Evolutionary conservation across 35 echinoderm and acorn worm species (phyloP).

Genomic region (Ophioderma brevispina): DNA sequence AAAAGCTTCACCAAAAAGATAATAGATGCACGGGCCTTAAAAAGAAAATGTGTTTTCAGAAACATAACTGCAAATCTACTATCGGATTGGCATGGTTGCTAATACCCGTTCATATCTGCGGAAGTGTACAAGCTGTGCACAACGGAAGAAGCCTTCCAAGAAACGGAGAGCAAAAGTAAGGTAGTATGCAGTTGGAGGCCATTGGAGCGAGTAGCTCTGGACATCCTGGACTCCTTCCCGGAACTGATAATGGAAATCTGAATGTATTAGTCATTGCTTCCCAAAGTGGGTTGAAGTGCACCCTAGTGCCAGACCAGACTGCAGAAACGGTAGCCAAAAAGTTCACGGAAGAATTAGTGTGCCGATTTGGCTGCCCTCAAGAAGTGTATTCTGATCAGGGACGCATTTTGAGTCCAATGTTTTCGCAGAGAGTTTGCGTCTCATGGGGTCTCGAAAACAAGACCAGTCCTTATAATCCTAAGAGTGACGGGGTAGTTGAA

Average conservation of each 20-base stretch:
- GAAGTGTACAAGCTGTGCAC: slow-evolving; percentile 36
- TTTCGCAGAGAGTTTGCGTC: not conserved
- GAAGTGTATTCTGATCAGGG: slow-evolving; percentile 15
- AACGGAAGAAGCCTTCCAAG: slow-evolving; percentile 32
- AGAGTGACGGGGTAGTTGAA: slow-evolving; percentile 1
- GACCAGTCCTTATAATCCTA: slow-evolving; percentile 34
- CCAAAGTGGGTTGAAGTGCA: slow-evolving; percentile 48
- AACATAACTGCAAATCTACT: slow-evolving; percentile 28
- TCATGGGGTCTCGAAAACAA: not conserved
- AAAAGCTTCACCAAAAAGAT: not conserved
- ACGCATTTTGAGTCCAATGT: slow-evolving; percentile 16
- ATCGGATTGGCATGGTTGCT: slow-evolving; percentile 33
- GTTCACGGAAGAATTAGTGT: slow-evolving; percentile 30
- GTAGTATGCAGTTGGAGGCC: not conserved
- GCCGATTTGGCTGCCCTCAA: slow-evolving; percentile 11
- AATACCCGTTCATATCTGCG: slow-evolving; percentile 34
- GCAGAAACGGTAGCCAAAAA: slow-evolving; percentile 44
- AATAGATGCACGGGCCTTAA: slow-evolving; percentile 11
- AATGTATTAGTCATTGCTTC: slow-evolving; percentile 45
- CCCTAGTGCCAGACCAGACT: slow-evolving; percentile 22
- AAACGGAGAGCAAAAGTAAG: slow-evolving; percentile 20
- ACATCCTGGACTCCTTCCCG: slow-evolving; percentile 17
- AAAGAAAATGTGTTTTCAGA: slow-evolving; percentile 18
- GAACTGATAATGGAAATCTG: slow-evolving; percentile 14
- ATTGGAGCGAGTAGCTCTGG: slow-evolving; percentile 18